phyloP scores from a whole-genome alignment of 2,888 invertebrate species.

The Dolomedes plantarius region DNA sequence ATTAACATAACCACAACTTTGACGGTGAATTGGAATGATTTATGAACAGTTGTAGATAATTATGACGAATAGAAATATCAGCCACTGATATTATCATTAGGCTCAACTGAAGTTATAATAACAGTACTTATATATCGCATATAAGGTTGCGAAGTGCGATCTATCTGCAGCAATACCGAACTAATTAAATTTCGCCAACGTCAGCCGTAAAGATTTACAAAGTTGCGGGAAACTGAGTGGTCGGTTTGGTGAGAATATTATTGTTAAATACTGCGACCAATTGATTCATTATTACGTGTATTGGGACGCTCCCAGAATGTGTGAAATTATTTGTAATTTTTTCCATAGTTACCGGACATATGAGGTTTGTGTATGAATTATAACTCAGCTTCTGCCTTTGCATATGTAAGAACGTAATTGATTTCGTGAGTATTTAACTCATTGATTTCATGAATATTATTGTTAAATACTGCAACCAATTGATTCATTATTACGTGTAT shows the following conservation, averaged over 20 bases:
- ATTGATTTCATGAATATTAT: no score
- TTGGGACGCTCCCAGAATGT: no score
- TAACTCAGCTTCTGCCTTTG: no score
- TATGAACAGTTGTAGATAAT: not conserved
- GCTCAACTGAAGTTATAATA: not conserved
- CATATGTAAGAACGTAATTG: no score
- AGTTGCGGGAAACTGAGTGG: not conserved
- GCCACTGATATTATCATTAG: not conserved
- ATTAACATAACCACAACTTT: not conserved
- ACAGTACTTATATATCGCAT: not conserved
- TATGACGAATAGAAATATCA: slow-evolving; percentile 6
- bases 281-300: not conserved
- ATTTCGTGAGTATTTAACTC: no score
- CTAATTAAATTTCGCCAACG: not conserved
- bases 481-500: not conserved
- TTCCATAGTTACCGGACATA: no score
- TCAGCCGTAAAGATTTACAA: not conserved
- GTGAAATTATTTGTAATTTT: no score
- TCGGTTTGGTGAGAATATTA: not conserved
- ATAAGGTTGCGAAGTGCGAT: not conserved
- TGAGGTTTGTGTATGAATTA: no score
- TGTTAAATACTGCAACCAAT: not conserved
- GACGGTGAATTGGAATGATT: not conserved
- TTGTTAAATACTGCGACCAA: not conserved
- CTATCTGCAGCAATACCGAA: not conserved